phyloP scores from a whole-genome alignment of 2,888 invertebrate genomes.

The Phlogophora meticulosa region DNA sequence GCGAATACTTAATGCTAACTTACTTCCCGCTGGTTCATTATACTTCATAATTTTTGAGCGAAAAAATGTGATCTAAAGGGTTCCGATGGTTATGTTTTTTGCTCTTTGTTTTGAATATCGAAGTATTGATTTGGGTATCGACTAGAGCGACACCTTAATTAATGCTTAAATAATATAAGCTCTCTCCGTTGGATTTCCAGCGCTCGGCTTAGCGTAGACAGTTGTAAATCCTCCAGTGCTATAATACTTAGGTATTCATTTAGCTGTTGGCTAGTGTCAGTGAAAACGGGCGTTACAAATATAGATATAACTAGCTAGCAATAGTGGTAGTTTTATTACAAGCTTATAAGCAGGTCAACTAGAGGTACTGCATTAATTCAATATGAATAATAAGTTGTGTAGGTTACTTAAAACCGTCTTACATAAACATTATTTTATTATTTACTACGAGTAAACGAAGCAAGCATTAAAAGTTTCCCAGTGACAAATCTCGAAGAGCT shows the following conservation, averaged over 20 bases:
- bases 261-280: too few species aligned
- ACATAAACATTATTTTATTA: conserved; percentile 9
- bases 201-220: too few species aligned
- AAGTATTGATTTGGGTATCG: conserved; percentile 42
- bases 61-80: conserved; percentile 84
- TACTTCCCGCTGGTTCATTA: conserved; percentile 90
- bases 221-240: not conserved
- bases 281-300: too few species aligned
- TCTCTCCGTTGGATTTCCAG: too few species aligned
- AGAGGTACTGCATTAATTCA: conserved; percentile 15
- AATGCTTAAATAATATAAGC: too few species aligned
- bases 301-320: too few species aligned
- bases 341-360: conserved; percentile 20
- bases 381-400: conserved; percentile 9
- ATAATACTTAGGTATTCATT: conserved; percentile 8
- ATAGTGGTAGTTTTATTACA: conserved; percentile 15
- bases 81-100: conserved; percentile 66
- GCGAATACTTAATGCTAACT: conserved; percentile 90
- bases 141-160: too few species aligned
- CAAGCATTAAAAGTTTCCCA: conserved; percentile 53
- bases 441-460: conserved; percentile 13
- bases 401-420: too few species aligned
- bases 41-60: conserved; percentile 88
- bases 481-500: conserved; percentile 50
- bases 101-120: conserved; percentile 51